phyloP scores from a whole-genome alignment of 2,113 vertebrate species.

The Onychostoma macrolepis region DNA sequence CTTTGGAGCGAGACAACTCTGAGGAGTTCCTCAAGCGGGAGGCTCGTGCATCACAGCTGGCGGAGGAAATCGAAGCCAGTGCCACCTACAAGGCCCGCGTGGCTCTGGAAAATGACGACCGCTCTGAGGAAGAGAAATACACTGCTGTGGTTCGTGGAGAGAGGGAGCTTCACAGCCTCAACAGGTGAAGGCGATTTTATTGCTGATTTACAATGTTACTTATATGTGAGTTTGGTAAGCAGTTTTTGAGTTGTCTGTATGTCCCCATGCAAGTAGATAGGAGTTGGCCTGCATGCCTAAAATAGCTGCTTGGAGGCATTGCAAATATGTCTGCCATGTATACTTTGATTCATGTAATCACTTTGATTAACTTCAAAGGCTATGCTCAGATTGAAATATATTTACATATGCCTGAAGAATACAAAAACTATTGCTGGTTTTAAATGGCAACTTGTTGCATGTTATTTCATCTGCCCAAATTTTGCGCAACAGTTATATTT shows the following conservation, averaged over 20 bases:
- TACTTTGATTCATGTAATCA: not conserved
- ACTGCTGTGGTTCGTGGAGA: constrained; percentile 93
- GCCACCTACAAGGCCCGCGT: constrained; percentile 94
- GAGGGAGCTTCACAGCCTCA: constrained; percentile 83
- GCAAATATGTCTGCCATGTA: not conserved
- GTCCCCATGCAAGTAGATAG: not conserved
- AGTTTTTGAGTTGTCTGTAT: not conserved
- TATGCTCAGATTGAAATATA: not conserved
- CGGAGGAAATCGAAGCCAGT: constrained; percentile 99
- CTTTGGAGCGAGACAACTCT: constrained; percentile 95
- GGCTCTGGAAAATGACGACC: constrained; percentile 96
- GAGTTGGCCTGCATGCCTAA: not conserved
- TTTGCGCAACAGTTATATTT: not conserved
- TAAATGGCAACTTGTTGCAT: not conserved
- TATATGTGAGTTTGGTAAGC: not conserved
- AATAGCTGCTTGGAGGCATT: not conserved
- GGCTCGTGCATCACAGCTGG: constrained; percentile 94
- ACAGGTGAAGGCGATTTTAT: constrained; percentile 76
- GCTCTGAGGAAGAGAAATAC: constrained; percentile 96
- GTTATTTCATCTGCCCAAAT: not conserved
- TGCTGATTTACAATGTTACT: not conserved
- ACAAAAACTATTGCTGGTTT: not conserved
- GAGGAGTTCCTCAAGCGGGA: constrained; percentile 98
- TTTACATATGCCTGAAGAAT: not conserved
- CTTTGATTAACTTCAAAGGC: not conserved